Evolutionary conservation across 2,888 invertebrate genomes (phyloP).

Genomic region (Yponomeuta evonymella): DNA sequence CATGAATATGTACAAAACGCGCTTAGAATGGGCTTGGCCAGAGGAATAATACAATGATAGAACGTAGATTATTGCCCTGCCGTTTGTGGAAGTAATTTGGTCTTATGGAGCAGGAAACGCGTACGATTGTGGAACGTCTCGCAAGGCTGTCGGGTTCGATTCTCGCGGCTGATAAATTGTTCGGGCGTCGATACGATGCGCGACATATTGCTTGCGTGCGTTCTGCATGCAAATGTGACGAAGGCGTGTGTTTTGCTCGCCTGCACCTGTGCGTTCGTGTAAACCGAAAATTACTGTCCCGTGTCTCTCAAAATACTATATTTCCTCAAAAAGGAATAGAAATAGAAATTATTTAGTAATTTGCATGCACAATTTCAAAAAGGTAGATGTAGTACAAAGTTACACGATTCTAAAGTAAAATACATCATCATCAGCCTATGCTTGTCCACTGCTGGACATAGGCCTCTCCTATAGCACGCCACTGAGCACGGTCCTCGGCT

Average conservation of each 20-base stretch:
- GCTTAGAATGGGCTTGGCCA: constrained; percentile 16
- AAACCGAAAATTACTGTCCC: not conserved
- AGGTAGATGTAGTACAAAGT: too few species aligned
- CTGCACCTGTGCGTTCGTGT: not conserved
- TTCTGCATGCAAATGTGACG: constrained; percentile 67
- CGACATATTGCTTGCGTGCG: constrained; percentile 59
- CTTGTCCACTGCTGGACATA: too few species aligned
- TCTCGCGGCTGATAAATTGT: constrained; percentile 58
- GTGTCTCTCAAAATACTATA: too few species aligned
- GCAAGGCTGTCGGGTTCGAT: constrained; percentile 54
- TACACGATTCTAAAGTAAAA: too few species aligned
- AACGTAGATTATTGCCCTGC: constrained; percentile 54
- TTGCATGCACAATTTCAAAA: too few species aligned
- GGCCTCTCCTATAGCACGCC: too few species aligned
- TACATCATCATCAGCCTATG: too few species aligned
- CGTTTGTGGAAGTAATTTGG: constrained; percentile 66
- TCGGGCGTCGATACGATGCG: constrained; percentile 53
- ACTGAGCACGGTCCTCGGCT: too few species aligned
- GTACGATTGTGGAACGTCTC: constrained; percentile 39
- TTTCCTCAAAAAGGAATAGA: too few species aligned
- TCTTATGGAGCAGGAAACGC: constrained; percentile 59
- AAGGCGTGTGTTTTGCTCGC: constrained; percentile 21
- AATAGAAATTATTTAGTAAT: too few species aligned
- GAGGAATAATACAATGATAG: constrained; percentile 51
- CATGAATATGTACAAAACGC: constrained; percentile 28